These are phyloP conservation scores for Palythoa grandiflora DNA, from an alignment of 92 coral and sea anemone genomes.

Conservation along the genomic window DNA sequence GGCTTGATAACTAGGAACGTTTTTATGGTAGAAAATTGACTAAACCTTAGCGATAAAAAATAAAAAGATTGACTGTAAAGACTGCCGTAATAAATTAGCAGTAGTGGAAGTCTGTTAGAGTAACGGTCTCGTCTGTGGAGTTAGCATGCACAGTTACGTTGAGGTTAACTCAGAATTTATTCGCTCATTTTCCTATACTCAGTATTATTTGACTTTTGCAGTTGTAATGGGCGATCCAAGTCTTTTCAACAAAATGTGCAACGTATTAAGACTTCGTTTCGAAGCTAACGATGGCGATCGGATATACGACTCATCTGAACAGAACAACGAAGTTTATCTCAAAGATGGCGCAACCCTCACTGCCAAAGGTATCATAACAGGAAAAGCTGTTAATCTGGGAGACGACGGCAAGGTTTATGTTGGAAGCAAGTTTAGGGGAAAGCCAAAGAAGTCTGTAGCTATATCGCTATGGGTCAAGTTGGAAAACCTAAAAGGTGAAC, in stretches of 20 bases:
- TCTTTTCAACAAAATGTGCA: slow-evolving; percentile 72
- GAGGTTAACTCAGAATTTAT: background rate
- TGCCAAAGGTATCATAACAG: slow-evolving; percentile 62
- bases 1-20: too few relatives aligned
- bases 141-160: background rate
- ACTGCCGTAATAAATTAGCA: too few relatives aligned
- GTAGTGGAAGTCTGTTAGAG: too few relatives aligned
- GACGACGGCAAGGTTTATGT: slow-evolving; percentile 72
- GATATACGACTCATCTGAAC: slow-evolving; percentile 76
- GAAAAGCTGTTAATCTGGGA: slow-evolving; percentile 72
- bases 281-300: slow-evolving; percentile 67
- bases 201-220: background rate
- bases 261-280: slow-evolving; percentile 78
- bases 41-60: too few relatives aligned
- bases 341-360: slow-evolving; percentile 73
- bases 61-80: too few relatives aligned
- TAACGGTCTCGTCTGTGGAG: background rate
- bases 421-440: slow-evolving; percentile 75
- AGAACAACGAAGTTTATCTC: slow-evolving; percentile 74
- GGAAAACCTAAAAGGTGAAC: slow-evolving; percentile 54
- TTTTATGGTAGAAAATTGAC: too few relatives aligned
- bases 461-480: slow-evolving; percentile 85
- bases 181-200: background rate
- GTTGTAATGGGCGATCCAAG: slow-evolving; percentile 72
- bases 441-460: slow-evolving; percentile 83